Percentiles rank a stretch among this genome's conserved stretches.
These are phyloP conservation scores for Flabesymbios commensalis DNA, from an alignment of 2,888 invertebrate species.

Conservation along the genomic window DNA sequence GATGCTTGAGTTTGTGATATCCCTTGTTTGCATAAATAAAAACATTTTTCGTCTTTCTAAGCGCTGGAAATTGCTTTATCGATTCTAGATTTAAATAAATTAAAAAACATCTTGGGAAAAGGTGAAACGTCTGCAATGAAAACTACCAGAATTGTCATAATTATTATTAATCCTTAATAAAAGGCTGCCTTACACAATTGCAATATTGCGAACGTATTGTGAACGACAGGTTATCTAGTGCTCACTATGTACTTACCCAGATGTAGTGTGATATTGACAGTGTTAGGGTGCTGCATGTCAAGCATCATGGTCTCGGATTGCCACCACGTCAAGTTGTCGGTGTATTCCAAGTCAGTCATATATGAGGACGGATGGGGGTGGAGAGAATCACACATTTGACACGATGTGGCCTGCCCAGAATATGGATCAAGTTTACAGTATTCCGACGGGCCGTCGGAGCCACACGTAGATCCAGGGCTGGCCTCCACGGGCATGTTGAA, in stretches of 20 bases:
- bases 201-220: no score
- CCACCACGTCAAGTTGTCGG: conserved; percentile 63
- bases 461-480: conserved; percentile 97
- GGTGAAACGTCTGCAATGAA: no score
- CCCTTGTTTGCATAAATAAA: no score
- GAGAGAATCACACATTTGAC: conserved; percentile 68
- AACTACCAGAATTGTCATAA: no score
- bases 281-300: conserved; percentile 85
- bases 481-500: conserved; percentile 86
- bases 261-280: conserved; percentile 88
- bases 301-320: conserved; percentile 85
- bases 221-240: no score
- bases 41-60: no score
- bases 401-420: conserved; percentile 70
- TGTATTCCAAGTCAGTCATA: conserved; percentile 89
- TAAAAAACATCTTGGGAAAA: no score
- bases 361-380: conserved; percentile 74
- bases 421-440: conserved; percentile 94
- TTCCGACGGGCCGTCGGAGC: conserved; percentile 69
- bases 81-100: no score
- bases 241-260: conserved; percentile 77
- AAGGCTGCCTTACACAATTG: no score
- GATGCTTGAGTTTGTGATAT: no score
- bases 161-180: no score
- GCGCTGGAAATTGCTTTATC: no score